Evolutionary conservation across 2,797 vertebrate species (phyloP), one percentile per base, ranked within the genome.

Genomic region (Notolabrus celidotus): DNA sequence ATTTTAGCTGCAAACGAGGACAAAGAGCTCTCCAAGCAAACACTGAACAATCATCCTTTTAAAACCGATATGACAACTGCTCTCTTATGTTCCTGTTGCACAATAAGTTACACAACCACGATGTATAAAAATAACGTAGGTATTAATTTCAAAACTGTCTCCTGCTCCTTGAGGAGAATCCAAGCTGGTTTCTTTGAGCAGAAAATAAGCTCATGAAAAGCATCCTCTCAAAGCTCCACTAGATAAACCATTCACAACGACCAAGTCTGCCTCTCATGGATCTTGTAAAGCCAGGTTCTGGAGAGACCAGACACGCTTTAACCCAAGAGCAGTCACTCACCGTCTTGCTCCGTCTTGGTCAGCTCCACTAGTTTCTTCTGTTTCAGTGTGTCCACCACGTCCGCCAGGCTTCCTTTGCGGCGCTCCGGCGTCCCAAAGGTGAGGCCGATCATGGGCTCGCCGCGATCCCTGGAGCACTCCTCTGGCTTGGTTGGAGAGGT

Each of bases 291-390:
- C n/a, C n/a, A n/a, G n/a, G n/a, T n/a, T n/a, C n/a, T n/a, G n/a
- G n/a, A n/a, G n/a, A n/a, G n/a, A n/a, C n/a, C n/a, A n/a, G n/a
- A n/a, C n/a, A n/a, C n/a, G n/a, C n/a, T n/a, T n/a, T n/a, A n/a
- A n/a, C n/a, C n/a, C n/a, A n/a, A n/a, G n/a, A n/a, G n/a, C n/a
- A n/a, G n/a, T 29, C 15, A 58, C 96, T 79, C 94, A 98, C 97
- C 97, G 60, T 98, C 96, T 86, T 97, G 96, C 27, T 98, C 97
- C 2, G 96, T 97, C 87, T 96, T 96, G 73, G 96, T 98, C 95
- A 98, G 95, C 90, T 98, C 97, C 91, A 97, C 97, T 14, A 98
- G 92, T 85, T 98, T 98, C 94, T 98, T 98, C 93, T 98, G 97
- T 80, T 98, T 98, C 91, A 98, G 93, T 8, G 96, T 96, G 92